Percentiles rank a stretch among this genome's conserved stretches.
Conservation (phyloP, 1,140 invertebrate genomes). For the Lamellibrachia luymesi region DNA sequence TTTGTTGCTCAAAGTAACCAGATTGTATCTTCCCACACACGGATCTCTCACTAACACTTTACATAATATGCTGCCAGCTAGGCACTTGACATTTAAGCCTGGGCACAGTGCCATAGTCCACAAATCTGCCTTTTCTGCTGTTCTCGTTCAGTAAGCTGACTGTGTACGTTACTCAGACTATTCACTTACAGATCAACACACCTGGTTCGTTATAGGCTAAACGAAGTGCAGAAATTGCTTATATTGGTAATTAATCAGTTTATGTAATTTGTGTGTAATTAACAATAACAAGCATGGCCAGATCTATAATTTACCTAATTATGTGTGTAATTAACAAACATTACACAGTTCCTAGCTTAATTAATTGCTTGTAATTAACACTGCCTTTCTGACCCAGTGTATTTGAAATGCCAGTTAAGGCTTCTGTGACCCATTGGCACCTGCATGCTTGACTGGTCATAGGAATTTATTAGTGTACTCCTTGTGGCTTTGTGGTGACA, state of each 20-base stretch:
- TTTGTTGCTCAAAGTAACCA: too few species aligned
- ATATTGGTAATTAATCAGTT: not conserved
- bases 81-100: not conserved
- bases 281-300: not conserved
- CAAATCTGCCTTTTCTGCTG: not conserved
- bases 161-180: not conserved
- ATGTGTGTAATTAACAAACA: not conserved
- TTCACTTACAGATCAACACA: not conserved
- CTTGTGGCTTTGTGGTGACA: not conserved
- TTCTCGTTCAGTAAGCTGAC: not conserved
- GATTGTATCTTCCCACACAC: too few species aligned
- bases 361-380: not conserved
- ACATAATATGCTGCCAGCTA: too few species aligned
- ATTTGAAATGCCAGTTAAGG: not conserved
- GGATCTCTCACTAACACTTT: too few species aligned
- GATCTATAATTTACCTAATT: not conserved
- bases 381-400: too few species aligned
- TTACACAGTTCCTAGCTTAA: not conserved
- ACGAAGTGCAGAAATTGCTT: too few species aligned
- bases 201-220: not conserved
- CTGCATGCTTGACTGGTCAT: not conserved
- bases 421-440: not conserved
- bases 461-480: not conserved
- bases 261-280: not conserved
- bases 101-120: not conserved